Evolutionary conservation across 1,140 invertebrate species (phyloP), one percentile per base, ranked within the genome.

Genomic region (Drosophila punjabiensis): DNA sequence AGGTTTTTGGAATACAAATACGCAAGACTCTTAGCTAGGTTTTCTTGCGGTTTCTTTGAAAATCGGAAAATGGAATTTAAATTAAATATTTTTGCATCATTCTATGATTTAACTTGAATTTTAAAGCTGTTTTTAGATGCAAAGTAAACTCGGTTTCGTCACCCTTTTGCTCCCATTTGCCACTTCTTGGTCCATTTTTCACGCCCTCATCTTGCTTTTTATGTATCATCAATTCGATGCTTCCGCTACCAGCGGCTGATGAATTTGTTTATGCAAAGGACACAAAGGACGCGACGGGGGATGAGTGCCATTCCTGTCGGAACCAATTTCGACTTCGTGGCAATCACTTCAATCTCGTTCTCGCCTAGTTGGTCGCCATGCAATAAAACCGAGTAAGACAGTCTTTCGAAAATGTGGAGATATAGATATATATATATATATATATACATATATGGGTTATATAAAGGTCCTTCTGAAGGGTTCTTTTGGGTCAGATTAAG

Each of bases 231-330:
- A 76, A 81, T 77, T 77, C 58, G 77, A 37, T 16, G 55, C 20
- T 68, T 60, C 48, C 33, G 35, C 10, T 52, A 60, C 43, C 60
- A 32, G 10, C 37, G 18, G 52, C 62, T 70, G 76, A 83, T 83
- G 81, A 82, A 84, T 83, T 83, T 83, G 82, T 58, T 66, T 74
- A 82, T 78, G 80, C 80, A 71, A 71, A 71, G 68, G 65, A 68
- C 64, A 47, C 33, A 62, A 32, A 62, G 60, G 47, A 55, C 28
- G 56, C 20, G 11, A 14, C 35, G 2, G 5, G 24, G 35, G 4
- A 39, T 5, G 11, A 20, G 33, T 18, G 41, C n/a, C 13, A 35
- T 35, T n/a, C 20, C 52, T 41, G 60, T 24, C 53, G 32, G 45
- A 55, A 43, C 50, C 75, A 61, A 60, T 55, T 77, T 78, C 20